Conservation (phyloP, 2,888 invertebrate genomes). For the Scaeva pyrastri region DNA sequence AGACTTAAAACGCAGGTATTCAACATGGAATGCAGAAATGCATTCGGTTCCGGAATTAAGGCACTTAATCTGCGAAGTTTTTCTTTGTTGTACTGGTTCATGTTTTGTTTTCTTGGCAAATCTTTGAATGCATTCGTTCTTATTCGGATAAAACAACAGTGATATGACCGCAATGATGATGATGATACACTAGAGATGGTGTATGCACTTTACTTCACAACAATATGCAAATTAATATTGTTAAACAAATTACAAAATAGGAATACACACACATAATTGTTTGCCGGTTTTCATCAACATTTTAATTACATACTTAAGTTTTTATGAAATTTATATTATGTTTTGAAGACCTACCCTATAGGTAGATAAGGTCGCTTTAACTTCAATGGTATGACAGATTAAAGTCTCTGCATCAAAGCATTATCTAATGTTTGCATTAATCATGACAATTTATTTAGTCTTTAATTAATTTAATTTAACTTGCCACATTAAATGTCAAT, state of each 20-base stretch:
- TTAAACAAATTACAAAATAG: slow-evolving; percentile 46
- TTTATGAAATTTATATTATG: too few species aligned
- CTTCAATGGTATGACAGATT: too few species aligned
- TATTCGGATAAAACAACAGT: slow-evolving; percentile 9
- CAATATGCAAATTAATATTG: slow-evolving; percentile 61
- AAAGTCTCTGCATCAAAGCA: too few species aligned
- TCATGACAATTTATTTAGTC: too few species aligned
- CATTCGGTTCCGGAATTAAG: slow-evolving; percentile 47
- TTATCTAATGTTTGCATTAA: too few species aligned
- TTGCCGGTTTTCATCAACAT: too few species aligned
- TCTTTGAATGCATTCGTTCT: slow-evolving; percentile 38
- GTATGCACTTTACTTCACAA: slow-evolving; percentile 36
- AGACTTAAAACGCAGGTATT: slow-evolving; percentile 28
- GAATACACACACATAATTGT: slow-evolving; percentile 7
- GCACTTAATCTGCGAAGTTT: slow-evolving; percentile 53
- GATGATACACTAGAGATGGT: slow-evolving; percentile 40
- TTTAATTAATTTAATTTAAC: too few species aligned
- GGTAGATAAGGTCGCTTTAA: too few species aligned
- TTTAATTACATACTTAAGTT: too few species aligned
- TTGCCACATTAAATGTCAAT: too few species aligned
- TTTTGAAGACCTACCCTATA: too few species aligned
- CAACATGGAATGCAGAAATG: slow-evolving; percentile 11
- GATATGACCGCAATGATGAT: neutral
- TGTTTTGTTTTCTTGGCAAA: slow-evolving; percentile 31
- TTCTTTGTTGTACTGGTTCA: slow-evolving; percentile 31